phyloP scores from a whole-genome alignment of 1,140 invertebrate species.

The Lethrus apterus region DNA sequence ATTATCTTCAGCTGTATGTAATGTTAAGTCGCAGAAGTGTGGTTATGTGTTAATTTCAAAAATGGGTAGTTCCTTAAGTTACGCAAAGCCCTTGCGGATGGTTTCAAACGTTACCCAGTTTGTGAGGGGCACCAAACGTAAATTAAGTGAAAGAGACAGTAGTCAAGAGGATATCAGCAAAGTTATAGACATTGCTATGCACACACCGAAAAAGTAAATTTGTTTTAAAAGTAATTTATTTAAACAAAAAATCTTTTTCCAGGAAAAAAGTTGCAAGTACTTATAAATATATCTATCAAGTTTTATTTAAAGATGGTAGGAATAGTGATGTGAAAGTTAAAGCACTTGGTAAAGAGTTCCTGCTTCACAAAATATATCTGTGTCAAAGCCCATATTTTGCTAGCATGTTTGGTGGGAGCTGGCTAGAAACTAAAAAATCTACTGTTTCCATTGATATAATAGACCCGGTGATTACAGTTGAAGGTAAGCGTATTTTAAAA shows the following conservation, averaged over 20 bases:
- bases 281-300: constrained; percentile 72
- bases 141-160: constrained; percentile 30
- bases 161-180: constrained; percentile 38
- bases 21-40: no score
- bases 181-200: constrained; percentile 38
- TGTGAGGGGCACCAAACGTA: constrained; percentile 35
- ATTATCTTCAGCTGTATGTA: no score
- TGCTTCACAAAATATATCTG: constrained; percentile 72
- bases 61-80: no score
- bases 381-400: constrained; percentile 76
- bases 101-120: constrained; percentile 29
- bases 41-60: no score
- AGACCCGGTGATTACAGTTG: constrained; percentile 65
- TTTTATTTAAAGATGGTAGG: constrained; percentile 67
- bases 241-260: constrained; percentile 27
- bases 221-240: not conserved
- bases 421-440: constrained; percentile 65
- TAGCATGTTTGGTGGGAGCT: constrained; percentile 78
- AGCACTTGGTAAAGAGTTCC: constrained; percentile 66
- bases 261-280: constrained; percentile 68
- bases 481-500: constrained; percentile 52
- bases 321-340: constrained; percentile 69
- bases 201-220: constrained; percentile 39
- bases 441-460: constrained; percentile 63
- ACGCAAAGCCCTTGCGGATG: constrained; percentile 15